A percentile compares a stretch with the other conserved stretches of the same genome.
phyloP scores from a whole-genome alignment of 1,140 invertebrate species.

The Pissodes strobi region DNA sequence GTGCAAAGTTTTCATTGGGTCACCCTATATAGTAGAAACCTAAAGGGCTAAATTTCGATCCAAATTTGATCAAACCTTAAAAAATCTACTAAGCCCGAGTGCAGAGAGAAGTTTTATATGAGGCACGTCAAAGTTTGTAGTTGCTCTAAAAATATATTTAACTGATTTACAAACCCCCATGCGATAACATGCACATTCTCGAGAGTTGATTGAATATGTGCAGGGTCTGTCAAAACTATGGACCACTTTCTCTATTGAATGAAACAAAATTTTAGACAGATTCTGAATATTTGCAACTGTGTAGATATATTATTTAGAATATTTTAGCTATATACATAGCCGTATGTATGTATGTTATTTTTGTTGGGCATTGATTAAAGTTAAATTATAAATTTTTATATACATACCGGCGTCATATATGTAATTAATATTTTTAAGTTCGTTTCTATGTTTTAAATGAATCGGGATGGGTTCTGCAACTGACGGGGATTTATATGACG shows the following conservation, averaged over 20 bases:
- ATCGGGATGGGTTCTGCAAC: background rate
- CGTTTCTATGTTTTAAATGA: slow-evolving; percentile 1
- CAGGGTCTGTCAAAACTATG: slow-evolving; percentile 16
- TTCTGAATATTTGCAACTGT: slow-evolving; percentile 1
- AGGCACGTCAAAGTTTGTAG: too few relatives aligned
- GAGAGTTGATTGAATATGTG: background rate
- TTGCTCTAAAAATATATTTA: slow-evolving; percentile 15
- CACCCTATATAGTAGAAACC: too few relatives aligned
- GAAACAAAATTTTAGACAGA: slow-evolving; percentile 6
- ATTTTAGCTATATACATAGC: slow-evolving; percentile 40
- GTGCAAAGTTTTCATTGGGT: too few relatives aligned
- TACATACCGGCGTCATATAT: slow-evolving; percentile 16
- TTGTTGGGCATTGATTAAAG: slow-evolving; percentile 47
- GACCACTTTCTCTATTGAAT: background rate
- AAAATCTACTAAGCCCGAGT: too few relatives aligned
- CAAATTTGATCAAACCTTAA: too few relatives aligned
- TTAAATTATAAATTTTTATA: slow-evolving; percentile 38
- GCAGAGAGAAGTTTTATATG: too few relatives aligned
- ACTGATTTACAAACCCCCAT: slow-evolving; percentile 5
- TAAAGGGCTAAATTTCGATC: too few relatives aligned
- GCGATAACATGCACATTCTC: background rate
- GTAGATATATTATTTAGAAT: slow-evolving; percentile 20
- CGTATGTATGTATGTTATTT: slow-evolving; percentile 50
- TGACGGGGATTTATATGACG: background rate
- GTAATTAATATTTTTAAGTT: slow-evolving; percentile 7